Percentiles rank a stretch among this genome's conserved stretches.
Conservation (phyloP, 2,888 invertebrate species). For the Sinotaia quadrata region DNA sequence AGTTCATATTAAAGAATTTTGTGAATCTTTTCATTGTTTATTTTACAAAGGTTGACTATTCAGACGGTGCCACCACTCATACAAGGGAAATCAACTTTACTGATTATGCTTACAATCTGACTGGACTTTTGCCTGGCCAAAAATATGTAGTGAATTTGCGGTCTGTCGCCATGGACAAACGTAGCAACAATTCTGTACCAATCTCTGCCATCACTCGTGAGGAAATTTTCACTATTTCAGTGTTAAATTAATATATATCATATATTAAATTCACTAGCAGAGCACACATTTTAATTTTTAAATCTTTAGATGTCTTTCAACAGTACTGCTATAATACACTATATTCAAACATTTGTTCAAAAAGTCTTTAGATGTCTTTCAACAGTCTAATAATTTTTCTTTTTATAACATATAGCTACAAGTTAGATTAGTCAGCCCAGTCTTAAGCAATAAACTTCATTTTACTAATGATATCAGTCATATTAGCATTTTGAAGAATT, state of each 20-base stretch:
- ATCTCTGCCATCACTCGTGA: slow-evolving; percentile 51
- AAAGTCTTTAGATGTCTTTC: no score
- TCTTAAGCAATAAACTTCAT: no score
- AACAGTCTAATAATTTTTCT: no score
- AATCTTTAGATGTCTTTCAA: no score
- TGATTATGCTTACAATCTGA: slow-evolving; percentile 34
- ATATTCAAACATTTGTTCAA: no score
- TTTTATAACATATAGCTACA: no score
- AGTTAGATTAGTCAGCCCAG: no score
- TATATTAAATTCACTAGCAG: no score
- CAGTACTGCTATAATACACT: no score
- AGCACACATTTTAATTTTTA: no score
- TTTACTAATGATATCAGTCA: background rate
- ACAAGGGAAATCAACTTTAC: slow-evolving; percentile 13
- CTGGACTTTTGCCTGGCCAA: slow-evolving; percentile 45
- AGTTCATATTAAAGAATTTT: background rate
- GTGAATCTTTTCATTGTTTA: background rate
- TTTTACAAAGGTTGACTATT: slow-evolving; percentile 22
- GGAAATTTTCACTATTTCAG: no score
- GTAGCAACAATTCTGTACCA: slow-evolving; percentile 43
- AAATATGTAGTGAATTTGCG: slow-evolving; percentile 48
- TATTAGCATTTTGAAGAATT: background rate
- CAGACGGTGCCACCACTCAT: background rate
- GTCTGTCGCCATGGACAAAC: slow-evolving; percentile 44
- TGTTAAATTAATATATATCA: no score